A percentile compares a stretch with the other conserved stretches of the same genome.
These are phyloP conservation scores for Lomographa bimaculata DNA, from an alignment of 2,888 invertebrate genomes.

Conservation along the genomic window DNA sequence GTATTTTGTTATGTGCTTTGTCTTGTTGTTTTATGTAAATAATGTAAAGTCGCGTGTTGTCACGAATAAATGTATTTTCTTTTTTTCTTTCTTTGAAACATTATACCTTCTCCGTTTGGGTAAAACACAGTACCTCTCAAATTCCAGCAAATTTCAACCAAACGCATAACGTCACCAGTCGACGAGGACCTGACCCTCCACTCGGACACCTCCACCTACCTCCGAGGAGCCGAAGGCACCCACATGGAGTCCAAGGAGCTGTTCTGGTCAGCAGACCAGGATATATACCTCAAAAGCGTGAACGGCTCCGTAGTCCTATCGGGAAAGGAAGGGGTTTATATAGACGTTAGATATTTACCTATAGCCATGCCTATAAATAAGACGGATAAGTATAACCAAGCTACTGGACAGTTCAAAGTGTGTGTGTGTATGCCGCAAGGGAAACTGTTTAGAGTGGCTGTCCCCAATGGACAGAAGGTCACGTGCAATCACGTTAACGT, in stretches of 20 bases:
- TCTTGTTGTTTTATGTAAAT: too few species aligned
- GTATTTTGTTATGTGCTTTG: too few species aligned
- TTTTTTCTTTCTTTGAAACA: too few species aligned
- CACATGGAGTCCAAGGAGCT: constrained; percentile 88
- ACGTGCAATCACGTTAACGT: constrained; percentile 86
- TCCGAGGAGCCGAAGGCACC: constrained; percentile 92
- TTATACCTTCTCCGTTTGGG: too few species aligned
- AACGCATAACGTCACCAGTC: constrained; percentile 89
- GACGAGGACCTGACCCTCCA: constrained; percentile 86
- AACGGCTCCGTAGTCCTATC: constrained; percentile 89
- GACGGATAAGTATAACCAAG: constrained; percentile 44
- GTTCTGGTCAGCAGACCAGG: constrained; percentile 90
- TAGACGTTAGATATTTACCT: constrained; percentile 89
- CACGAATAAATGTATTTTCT: too few species aligned
- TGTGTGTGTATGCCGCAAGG: constrained; percentile 96
- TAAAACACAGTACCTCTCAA: too few species aligned
- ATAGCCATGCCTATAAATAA: constrained; percentile 79
- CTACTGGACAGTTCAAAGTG: constrained; percentile 89
- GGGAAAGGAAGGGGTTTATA: constrained; percentile 87
- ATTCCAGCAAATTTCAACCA: constrained; percentile 85
- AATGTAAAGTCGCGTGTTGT: too few species aligned
- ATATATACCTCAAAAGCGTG: constrained; percentile 88
- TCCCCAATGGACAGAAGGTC: constrained; percentile 83
- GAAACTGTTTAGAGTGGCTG: constrained; percentile 90
- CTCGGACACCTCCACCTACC: constrained; percentile 86